Base-by-base conservation (phyloP, 2,888 invertebrate genomes). In the Unio delphinus region DNA sequence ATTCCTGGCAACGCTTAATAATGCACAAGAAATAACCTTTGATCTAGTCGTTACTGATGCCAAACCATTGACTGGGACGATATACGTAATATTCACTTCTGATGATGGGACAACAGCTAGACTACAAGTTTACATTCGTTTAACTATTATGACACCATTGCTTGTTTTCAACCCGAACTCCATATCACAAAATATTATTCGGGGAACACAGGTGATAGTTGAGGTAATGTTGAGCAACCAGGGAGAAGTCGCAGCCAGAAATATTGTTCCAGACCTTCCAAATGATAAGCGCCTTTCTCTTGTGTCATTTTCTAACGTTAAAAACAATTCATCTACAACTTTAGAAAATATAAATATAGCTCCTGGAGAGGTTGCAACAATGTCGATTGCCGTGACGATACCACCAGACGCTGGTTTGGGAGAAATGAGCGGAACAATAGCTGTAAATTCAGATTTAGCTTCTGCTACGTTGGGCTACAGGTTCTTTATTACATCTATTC, bases 241-340 rank as follows among this genome's bases (percentile, higher is more conserved):
- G 34, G 82, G 82, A 57, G 68, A 76, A n/a, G 70, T 77, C 1
- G 55, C 71, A 15, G 81, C 82, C 4, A 73, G 62, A 23, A 69
- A 73, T 73, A 68, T 81, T 3, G 63, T 28, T 61, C 61, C 72
- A 34, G 55, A 64, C 18, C 59, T 82, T 30, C 80, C 82, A 26
- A 73, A 57, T 28, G 78, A 76, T 26, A 30, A 67, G 5, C 62
- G 76, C 28, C n/a, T 82, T 3, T 73, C 75, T 11, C n/a, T 82
- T 5, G 69, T 75, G 15, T 73, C 78, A 45, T 78, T 81, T 68
- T 73, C 75, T 1, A 73, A 45, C 11, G 11, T 23, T 57, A 26
- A 30, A 1, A 55, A 68, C 63, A 23, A 34, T 15, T 55, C 57
- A 57, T 18, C 26, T 5, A 57, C 55, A n/a, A 7, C 62, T 26